Evolutionary conservation across 2,797 vertebrate species (phyloP).

Genomic region (Falco biarmicus): DNA sequence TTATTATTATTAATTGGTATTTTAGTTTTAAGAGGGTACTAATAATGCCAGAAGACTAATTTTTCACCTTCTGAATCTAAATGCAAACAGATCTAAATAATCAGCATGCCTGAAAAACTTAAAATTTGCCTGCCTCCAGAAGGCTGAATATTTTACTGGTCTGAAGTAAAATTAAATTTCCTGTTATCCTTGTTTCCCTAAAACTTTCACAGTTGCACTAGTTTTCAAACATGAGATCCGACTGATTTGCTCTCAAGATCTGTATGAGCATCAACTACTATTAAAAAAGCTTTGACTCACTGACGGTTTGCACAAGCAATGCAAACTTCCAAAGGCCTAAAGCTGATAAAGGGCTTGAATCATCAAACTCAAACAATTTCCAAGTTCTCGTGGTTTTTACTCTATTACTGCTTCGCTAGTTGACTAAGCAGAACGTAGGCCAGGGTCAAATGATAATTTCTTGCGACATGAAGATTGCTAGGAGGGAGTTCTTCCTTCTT

Average conservation of each 20-base stretch:
- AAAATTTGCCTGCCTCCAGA: neutral
- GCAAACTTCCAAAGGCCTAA: neutral
- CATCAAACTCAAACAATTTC: neutral
- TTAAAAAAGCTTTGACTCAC: neutral
- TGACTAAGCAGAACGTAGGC: neutral
- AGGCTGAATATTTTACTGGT: neutral
- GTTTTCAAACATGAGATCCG: neutral
- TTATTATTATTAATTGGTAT: neutral
- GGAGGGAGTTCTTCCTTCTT: neutral
- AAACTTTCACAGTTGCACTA: neutral
- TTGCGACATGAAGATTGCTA: neutral
- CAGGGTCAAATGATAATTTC: neutral
- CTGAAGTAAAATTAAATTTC: neutral
- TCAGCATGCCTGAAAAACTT: neutral
- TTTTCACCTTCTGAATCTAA: neutral
- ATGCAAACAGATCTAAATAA: neutral
- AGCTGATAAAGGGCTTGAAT: neutral
- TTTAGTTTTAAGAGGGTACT: neutral
- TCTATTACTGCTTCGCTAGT: neutral
- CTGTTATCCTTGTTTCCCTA: neutral
- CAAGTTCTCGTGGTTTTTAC: neutral
- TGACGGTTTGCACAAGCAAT: neutral
- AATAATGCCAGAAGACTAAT: neutral
- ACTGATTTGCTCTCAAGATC: neutral
- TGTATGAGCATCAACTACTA: neutral